A percentile compares a stretch with the other conserved stretches of the same genome.
Conservation (phyloP, 1,140 invertebrate species). For the Bombus soroeensis region DNA sequence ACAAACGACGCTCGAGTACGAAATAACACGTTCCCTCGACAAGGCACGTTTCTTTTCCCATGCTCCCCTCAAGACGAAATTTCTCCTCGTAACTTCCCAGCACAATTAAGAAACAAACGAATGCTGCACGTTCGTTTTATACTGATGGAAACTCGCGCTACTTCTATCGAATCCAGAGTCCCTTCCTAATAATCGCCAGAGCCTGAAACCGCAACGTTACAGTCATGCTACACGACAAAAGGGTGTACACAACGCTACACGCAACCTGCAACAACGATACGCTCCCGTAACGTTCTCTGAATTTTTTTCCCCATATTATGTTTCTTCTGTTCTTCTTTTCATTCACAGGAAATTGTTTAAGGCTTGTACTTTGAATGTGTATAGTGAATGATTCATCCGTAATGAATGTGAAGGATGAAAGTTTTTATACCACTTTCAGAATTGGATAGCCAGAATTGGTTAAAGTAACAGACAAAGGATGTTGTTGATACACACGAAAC, state of each 20-base stretch:
- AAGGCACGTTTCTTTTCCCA: neutral
- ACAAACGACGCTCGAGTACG: neutral
- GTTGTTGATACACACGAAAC: too few species aligned
- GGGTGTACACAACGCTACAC: neutral
- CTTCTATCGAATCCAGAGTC: neutral
- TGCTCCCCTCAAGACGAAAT: neutral
- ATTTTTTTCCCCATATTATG: neutral
- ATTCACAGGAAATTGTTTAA: too few species aligned
- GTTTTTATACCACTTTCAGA: too few species aligned
- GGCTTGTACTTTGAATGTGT: neutral
- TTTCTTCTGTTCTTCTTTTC: neutral
- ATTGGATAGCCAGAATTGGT: too few species aligned
- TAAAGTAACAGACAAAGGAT: too few species aligned
- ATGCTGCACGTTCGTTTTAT: neutral
- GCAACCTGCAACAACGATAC: neutral
- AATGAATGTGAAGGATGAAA: too few species aligned
- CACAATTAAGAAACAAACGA: conserved; percentile 23
- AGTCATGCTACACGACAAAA: neutral
- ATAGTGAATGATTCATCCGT: neutral
- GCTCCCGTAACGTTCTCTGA: neutral
- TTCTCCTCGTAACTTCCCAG: neutral
- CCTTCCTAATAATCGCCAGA: neutral
- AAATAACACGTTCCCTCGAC: neutral
- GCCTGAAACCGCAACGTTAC: conserved; percentile 1
- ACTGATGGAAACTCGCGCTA: neutral